phyloP scores from a whole-genome alignment of 2,797 vertebrate species.

The Gobionotothen gibberifrons region DNA sequence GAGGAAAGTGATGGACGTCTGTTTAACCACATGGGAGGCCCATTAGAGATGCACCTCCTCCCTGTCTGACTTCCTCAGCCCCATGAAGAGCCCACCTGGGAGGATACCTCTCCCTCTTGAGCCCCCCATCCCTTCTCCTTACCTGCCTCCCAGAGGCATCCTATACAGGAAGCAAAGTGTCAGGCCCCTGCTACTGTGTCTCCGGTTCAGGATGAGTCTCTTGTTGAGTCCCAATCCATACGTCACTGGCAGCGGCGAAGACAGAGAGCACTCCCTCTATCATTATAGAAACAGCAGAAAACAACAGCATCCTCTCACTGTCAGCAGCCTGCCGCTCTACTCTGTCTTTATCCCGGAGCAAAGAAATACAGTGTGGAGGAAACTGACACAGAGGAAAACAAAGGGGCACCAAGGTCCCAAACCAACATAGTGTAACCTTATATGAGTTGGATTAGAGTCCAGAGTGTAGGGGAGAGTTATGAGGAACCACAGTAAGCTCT shows the following conservation, averaged over 20 bases:
- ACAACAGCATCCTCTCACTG: conserved; percentile 54
- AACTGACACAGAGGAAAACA: conserved; percentile 39
- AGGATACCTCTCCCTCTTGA: conserved; percentile 32
- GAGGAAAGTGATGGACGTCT: conserved; percentile 49
- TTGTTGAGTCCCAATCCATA: conserved; percentile 66
- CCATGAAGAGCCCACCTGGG: conserved; percentile 70
- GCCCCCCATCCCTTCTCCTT: not conserved
- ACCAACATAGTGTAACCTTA: conserved; percentile 13
- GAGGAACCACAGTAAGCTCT: conserved; percentile 34
- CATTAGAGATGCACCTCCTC: conserved; percentile 63
- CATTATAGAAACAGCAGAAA: conserved; percentile 51
- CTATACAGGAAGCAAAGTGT: conserved; percentile 67
- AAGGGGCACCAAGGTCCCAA: conserved; percentile 12
- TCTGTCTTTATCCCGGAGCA: conserved; percentile 54
- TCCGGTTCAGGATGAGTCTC: conserved; percentile 79
- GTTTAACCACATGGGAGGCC: conserved; percentile 62
- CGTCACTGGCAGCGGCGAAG: conserved; percentile 65
- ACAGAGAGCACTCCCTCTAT: conserved; percentile 63
- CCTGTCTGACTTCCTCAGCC: conserved; percentile 67
- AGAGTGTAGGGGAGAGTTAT: conserved; percentile 11
- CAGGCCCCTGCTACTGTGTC: conserved; percentile 70
- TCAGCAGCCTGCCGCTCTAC: conserved; percentile 51
- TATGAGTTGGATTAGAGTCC: conserved; percentile 12
- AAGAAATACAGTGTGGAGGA: conserved; percentile 41
- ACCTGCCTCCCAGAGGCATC: conserved; percentile 59